These are phyloP conservation scores for Drosophila ananassae DNA, from an alignment of 1,140 invertebrate genomes.

Conservation along the genomic window DNA sequence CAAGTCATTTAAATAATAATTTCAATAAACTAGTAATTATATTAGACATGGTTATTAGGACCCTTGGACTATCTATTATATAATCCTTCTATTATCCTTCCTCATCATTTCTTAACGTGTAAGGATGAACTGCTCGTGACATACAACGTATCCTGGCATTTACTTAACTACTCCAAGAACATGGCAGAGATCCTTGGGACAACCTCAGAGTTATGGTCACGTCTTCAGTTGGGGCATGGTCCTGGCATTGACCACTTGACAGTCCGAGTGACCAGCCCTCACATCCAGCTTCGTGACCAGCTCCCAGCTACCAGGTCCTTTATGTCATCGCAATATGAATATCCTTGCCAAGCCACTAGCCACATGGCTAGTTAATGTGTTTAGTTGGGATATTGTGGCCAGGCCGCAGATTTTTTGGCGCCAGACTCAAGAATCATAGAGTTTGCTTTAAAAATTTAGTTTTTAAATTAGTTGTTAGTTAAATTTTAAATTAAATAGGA, in stretches of 20 bases:
- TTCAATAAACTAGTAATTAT: too few relatives aligned
- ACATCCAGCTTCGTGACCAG: neutral
- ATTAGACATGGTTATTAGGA: too few relatives aligned
- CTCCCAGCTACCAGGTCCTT: neutral
- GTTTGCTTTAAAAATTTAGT: neutral
- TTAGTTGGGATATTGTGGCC: neutral
- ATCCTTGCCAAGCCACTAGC: neutral
- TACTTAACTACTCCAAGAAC: conserved; percentile 2
- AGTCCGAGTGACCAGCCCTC: neutral
- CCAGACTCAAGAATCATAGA: too few relatives aligned
- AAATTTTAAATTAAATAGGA: neutral
- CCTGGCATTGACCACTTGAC: conserved; percentile 16
- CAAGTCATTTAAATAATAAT: neutral
- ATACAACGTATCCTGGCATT: conserved; percentile 1
- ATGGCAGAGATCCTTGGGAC: neutral
- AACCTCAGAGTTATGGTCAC: conserved; percentile 20
- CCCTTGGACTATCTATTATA: neutral
- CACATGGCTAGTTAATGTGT: conserved; percentile 9
- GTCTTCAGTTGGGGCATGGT: conserved; percentile 8
- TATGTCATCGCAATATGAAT: conserved; percentile 4
- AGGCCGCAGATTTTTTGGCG: neutral
- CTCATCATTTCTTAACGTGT: neutral
- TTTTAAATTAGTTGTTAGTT: neutral
- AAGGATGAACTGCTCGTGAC: neutral
- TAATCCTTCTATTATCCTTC: neutral